Evolutionary conservation across 1,140 invertebrate species (phyloP), one percentile per base, ranked within the genome.

Genomic region (Ruditapes philippinarum): DNA sequence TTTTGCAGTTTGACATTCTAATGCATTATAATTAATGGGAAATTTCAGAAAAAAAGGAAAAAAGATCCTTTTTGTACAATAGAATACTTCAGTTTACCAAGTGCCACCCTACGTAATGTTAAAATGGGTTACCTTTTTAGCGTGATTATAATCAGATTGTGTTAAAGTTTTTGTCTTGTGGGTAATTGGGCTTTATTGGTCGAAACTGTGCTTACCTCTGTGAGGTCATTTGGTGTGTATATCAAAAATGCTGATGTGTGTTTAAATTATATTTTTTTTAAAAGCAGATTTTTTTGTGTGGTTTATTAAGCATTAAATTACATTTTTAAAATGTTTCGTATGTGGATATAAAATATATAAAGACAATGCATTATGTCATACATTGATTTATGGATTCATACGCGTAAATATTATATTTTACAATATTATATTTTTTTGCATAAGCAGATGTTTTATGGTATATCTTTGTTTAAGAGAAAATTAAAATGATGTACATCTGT

Each of bases 21-120:
- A 62, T 42, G 79, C 79, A 60, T 42, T 25, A 31, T 81, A 40
- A 79, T 81, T 81, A 40, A 81, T 81, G 78, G 57, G 45, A 81
- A 60, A 62, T 60, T 33, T 78, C 28, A 31, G 25, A 25, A 54
- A 51, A 49, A 74, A 49, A 11, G 19, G n/a, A n/a, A n/a, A n/a
- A n/a, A n/a, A n/a, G n/a, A n/a, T n/a, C n/a, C n/a, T n/a, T n/a
- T n/a, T n/a, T n/a, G n/a, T n/a, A 70, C 65, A 70, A 70, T 17
- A 70, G 65, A 70, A 28, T 3, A 38, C 19, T 38, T 31, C 65
- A 70, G 31, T 36, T 38, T 70, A 70, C 57, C n/a, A 9, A 28
- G 51, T 3, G 51, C 14, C 22, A 3, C 51, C 3, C 51, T 22
- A 54, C 51, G 22, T 31, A 65, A 28, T 65, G 60, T 65, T 65